phyloP scores from a whole-genome alignment of 2,797 vertebrate species.

The Champsocephalus esox region DNA sequence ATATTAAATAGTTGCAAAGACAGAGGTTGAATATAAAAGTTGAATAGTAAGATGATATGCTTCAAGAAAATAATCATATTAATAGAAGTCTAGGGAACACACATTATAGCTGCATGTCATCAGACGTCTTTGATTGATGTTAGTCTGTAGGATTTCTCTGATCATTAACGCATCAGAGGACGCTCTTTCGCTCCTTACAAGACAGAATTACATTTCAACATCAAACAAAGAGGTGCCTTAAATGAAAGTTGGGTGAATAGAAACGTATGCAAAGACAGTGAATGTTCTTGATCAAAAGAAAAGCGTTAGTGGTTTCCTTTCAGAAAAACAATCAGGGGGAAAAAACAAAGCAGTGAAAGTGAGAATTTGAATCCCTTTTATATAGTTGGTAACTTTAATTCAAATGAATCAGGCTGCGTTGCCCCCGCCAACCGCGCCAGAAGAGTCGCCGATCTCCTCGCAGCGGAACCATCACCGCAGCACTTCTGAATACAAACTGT shows the following conservation, averaged over 20 bases:
- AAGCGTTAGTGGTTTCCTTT: slow-evolving; percentile 34
- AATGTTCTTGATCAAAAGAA: slow-evolving; percentile 72
- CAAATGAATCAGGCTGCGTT: slow-evolving; percentile 73
- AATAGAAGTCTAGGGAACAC: slow-evolving; percentile 1
- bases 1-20: not conserved
- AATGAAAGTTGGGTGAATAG: slow-evolving; percentile 41
- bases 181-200: slow-evolving; percentile 6
- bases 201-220: slow-evolving; percentile 61
- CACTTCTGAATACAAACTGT: slow-evolving; percentile 80
- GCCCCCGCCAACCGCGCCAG: slow-evolving; percentile 73
- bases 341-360: slow-evolving; percentile 53
- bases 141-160: slow-evolving; percentile 17
- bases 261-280: slow-evolving; percentile 43
- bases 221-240: slow-evolving; percentile 59
- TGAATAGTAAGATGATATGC: not conserved
- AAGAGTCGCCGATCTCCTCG: slow-evolving; percentile 74
- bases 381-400: slow-evolving; percentile 81
- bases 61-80: not conserved
- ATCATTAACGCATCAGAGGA: slow-evolving; percentile 45
- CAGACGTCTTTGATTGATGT: slow-evolving; percentile 20
- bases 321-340: slow-evolving; percentile 34
- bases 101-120: slow-evolving; percentile 8
- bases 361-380: slow-evolving; percentile 73
- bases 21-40: not conserved
- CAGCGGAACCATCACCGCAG: slow-evolving; percentile 72